Base-by-base conservation (phyloP, 2,888 invertebrate genomes). In the Pyrrhosoma nymphula region DNA sequence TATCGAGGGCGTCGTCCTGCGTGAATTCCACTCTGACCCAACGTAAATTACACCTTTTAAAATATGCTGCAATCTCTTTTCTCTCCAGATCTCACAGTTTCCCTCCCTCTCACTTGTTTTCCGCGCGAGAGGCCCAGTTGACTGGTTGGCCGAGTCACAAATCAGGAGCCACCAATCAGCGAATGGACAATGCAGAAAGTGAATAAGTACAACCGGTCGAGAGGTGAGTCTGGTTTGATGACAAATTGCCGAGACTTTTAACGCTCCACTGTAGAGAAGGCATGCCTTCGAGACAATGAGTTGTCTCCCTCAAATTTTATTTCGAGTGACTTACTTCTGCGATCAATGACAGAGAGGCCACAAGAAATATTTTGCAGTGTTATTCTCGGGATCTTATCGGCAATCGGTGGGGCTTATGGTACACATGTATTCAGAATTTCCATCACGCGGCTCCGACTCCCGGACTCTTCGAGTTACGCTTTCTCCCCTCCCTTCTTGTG, bases 201-300 rank as follows among this genome's bases (percentile, higher is more conserved):
- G 35, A 82, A 82, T 82, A 82, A 82, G 35, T 16, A 35, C 35
- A 35, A 82, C 82, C 82, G 82, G 82, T 82, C 26, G 30, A 18
- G 35, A 82, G 35, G 14, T 82, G 35, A 82, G 82, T 35, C 82
- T 35, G 82, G 14, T 35, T 82, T 35, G 14, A 35, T 35, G 82
- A 82, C 82, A 82, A 82, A 82, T 82, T 82, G 82, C 35, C 30
- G 30, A 35, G 82, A 35, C 82, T 82, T 82, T 82, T 35, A 69
- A 82, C 30, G 82, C 35, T 35, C 82, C 82, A 26, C 16, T 26
- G 82, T 8, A 82, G 82, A 82, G 35, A n/a, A 35, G 14, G 16
- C 26, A 14, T n/a, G 26, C 26, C 4, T 26, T 14, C 30, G 18
- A 35, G 26, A 35, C 23, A 82, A 26, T 35, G 35, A 16, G 26